phyloP scores from a whole-genome alignment of 2,888 invertebrate species.

The Drosophila longiperda region DNA sequence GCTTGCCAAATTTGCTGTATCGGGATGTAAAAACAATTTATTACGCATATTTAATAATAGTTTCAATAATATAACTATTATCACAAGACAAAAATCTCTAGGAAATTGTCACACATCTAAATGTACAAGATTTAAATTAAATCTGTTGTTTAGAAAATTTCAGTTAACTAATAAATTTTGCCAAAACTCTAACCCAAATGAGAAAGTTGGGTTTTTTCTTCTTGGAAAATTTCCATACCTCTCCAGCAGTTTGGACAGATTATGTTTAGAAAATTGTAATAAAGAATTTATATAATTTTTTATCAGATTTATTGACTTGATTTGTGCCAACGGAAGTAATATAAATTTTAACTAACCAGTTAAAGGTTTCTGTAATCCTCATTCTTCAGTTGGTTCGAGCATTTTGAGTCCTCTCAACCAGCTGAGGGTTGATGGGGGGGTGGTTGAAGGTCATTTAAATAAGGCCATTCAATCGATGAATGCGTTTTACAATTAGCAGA shows the following conservation, averaged over 20 bases:
- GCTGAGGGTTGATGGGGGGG: background rate
- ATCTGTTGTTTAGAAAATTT: too few species aligned
- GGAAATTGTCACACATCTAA: too few species aligned
- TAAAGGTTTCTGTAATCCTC: background rate
- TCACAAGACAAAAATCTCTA: too few species aligned
- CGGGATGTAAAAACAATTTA: too few species aligned
- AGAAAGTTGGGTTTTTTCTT: background rate
- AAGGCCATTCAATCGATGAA: conserved; percentile 5
- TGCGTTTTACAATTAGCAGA: conserved; percentile 7
- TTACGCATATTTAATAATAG: too few species aligned
- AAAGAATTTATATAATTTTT: too few species aligned
- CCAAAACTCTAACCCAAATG: background rate
- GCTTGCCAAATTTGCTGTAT: too few species aligned
- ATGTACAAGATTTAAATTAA: too few species aligned
- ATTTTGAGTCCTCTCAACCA: background rate
- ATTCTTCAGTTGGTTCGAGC: background rate
- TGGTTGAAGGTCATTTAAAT: background rate
- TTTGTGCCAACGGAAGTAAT: background rate
- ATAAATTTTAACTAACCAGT: background rate
- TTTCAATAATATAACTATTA: too few species aligned
- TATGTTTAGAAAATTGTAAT: too few species aligned
- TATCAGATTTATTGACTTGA: background rate
- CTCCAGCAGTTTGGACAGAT: too few species aligned
- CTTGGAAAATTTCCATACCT: background rate
- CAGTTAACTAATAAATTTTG: conserved; percentile 1